Base-by-base conservation (phyloP, 2,888 invertebrate genomes). In the Stenotaenia linearis region DNA sequence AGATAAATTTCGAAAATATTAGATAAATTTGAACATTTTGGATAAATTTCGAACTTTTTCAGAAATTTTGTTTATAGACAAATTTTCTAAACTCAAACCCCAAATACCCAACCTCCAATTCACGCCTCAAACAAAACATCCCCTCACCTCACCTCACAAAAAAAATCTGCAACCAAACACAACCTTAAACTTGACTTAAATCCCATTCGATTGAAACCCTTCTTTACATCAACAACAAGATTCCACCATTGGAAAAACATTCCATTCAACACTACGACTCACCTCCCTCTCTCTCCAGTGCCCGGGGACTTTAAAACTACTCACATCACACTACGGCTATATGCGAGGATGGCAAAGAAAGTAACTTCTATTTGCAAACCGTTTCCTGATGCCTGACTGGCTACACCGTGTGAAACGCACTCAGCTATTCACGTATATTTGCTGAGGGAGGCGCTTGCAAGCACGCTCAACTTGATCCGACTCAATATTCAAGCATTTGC, bases 401-500 rank as follows among this genome's bases (percentile, higher is more conserved):
- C 61, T 61, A 61, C 61, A 61, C 61, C 25, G 23, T 61, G 61
- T 61, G 61, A 61, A 61, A 61, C 25, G 61, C 61, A 61, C 61
- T 61, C 61, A 61, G 61, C 61, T 61, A 61, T 61, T 61, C 61
- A 61, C 61, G 61, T 61, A 61, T 28, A 61, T 61, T 61, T 61
- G 61, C 61, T 61, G 61, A 61, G 61, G 61, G 61, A 61, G 61
- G 61, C 61, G 61, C 61, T 61, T 61, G 61, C 25, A 61, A 61
- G 23, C 61, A 61, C 61, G 61, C 61, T 61, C 61, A 61, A 61
- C 61, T 61, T 61, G 61, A 61, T 61, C 61, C 61, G 61, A 61
- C 61, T 61, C 61, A 61, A 61, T 61, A 61, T 61, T 61, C 61
- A 61, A 25, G 61, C 61, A 61, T 61, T 61, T 61, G 61, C 61